A percentile compares a stretch with the other conserved stretches of the same genome.
Conservation (phyloP, 2,888 invertebrate genomes). For the Lysandra bellargus region DNA sequence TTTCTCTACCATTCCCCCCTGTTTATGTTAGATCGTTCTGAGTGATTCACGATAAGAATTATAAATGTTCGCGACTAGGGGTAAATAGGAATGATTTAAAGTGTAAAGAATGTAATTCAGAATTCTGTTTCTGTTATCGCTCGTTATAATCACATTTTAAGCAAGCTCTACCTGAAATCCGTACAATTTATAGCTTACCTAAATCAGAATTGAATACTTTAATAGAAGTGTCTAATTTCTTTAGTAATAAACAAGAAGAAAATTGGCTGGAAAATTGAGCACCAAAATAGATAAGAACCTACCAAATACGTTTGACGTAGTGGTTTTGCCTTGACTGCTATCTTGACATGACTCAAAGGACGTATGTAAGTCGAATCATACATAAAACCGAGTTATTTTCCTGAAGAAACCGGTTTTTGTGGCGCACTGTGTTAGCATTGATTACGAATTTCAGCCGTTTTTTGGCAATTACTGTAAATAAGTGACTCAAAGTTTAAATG, state of each 20-base stretch:
- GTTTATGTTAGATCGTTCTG: conserved; percentile 19
- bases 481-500: not conserved
- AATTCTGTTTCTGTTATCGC: conserved; percentile 9
- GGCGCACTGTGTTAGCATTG: not conserved
- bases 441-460: not conserved
- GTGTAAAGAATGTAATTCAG: conserved; percentile 12
- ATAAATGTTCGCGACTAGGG: conserved; percentile 11
- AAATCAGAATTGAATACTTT: not conserved
- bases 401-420: not conserved
- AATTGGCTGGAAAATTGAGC: not conserved
- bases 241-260: not conserved
- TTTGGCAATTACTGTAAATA: not conserved
- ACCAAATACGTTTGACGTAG: not conserved
- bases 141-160: not conserved
- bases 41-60: conserved; percentile 21
- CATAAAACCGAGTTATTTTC: conserved; percentile 3
- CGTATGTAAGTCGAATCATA: conserved; percentile 3
- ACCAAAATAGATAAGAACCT: no score
- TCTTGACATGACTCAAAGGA: conserved; percentile 13
- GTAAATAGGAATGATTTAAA: conserved; percentile 17
- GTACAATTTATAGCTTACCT: not conserved
- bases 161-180: not conserved
- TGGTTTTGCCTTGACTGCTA: not conserved
- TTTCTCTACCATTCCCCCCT: conserved; percentile 50
- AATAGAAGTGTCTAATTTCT: not conserved